phyloP scores from a whole-genome alignment of 2,113 vertebrate species.

The Grammomys surdaster region DNA sequence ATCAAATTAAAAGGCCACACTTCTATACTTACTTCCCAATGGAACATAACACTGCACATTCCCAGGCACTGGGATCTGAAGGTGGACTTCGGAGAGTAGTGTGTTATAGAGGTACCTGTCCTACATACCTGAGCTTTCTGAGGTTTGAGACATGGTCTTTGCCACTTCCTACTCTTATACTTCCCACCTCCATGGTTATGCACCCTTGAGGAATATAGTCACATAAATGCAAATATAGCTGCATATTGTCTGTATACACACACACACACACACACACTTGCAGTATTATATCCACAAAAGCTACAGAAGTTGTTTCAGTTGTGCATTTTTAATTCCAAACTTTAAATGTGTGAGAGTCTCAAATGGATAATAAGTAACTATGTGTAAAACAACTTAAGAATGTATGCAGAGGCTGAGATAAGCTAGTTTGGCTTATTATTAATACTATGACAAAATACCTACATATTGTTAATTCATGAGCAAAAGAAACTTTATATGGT shows the following conservation, averaged over 20 bases:
- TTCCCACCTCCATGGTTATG: background rate
- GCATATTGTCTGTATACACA: no score
- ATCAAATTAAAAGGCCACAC: background rate
- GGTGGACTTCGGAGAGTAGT: background rate
- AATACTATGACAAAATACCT: background rate
- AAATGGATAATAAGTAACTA: background rate
- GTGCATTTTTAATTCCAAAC: background rate
- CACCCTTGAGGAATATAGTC: background rate
- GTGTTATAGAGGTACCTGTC: fast-evolving
- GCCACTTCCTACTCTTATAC: background rate
- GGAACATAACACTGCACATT: background rate
- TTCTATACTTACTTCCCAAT: background rate
- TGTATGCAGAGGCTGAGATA: background rate
- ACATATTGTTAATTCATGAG: background rate
- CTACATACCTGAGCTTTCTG: background rate
- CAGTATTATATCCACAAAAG: background rate
- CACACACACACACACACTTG: background rate
- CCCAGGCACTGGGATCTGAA: background rate
- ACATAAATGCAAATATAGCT: no score
- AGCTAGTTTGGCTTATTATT: fast-evolving
- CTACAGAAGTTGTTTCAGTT: background rate
- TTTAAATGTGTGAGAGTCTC: background rate
- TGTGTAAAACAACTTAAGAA: background rate
- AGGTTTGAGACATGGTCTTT: background rate
- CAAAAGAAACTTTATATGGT: background rate